These are phyloP conservation scores for Lindbergichthys nudifrons DNA, from an alignment of 2,797 vertebrate genomes.

Conservation along the genomic window DNA sequence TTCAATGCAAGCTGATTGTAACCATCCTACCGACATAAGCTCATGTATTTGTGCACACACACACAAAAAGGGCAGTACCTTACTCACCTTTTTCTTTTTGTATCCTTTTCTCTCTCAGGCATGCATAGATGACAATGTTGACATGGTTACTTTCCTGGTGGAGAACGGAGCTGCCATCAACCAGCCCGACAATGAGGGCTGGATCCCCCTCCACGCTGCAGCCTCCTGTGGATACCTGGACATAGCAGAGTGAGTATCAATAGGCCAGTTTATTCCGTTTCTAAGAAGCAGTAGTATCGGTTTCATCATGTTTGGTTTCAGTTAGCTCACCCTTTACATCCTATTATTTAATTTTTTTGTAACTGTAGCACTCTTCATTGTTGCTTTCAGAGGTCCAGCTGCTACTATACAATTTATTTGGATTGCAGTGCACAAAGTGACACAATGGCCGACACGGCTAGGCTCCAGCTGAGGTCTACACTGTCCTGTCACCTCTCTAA, in stretches of 20 bases:
- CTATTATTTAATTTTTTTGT: constrained; percentile 24
- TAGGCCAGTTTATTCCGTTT: not conserved
- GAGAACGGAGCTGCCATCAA: constrained; percentile 98
- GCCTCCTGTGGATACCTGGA: constrained; percentile 98
- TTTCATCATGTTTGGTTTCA: constrained; percentile 41
- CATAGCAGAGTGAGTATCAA: constrained; percentile 92
- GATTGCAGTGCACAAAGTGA: not conserved
- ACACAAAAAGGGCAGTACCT: constrained; percentile 13
- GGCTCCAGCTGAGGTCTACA: constrained; percentile 22
- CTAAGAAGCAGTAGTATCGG: constrained; percentile 15
- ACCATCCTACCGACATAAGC: constrained; percentile 14
- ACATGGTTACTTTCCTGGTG: constrained; percentile 99
- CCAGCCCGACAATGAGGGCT: constrained; percentile 99
- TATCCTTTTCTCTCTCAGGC: constrained; percentile 83
- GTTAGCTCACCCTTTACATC: constrained; percentile 35
- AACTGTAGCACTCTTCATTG: not conserved
- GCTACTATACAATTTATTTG: not conserved
- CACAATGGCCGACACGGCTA: not conserved
- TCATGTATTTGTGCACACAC: not conserved
- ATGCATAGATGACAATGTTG: constrained; percentile 99
- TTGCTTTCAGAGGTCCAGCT: not conserved
- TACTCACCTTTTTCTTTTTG: not conserved
- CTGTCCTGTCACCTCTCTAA: not conserved
- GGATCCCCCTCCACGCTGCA: constrained; percentile 98
- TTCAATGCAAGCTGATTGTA: constrained; percentile 38